Evolutionary conservation across 1,140 invertebrate species (phyloP).

Genomic region (Drosophila willistoni): DNA sequence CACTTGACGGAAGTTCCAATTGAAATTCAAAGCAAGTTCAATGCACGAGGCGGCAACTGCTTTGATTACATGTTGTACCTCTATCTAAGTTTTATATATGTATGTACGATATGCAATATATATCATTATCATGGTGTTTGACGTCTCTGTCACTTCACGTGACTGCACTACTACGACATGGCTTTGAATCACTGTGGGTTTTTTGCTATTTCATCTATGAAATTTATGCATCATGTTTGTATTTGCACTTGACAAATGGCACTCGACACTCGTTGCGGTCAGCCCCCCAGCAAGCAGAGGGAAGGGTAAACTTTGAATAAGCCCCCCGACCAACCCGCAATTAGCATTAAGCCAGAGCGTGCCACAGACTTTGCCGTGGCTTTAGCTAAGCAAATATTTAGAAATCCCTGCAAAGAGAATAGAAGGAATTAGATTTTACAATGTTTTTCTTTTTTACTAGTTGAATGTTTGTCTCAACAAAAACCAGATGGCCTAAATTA

Average conservation of each 20-base stretch:
- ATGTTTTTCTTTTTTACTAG: neutral
- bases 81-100: neutral
- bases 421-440: constrained; percentile 4
- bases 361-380: neutral
- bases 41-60: constrained; percentile 60
- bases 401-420: constrained; percentile 6
- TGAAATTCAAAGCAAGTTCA: constrained; percentile 58
- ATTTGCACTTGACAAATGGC: constrained; percentile 39
- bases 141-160: constrained; percentile 36
- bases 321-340: neutral
- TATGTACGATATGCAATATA: neutral
- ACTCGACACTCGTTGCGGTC: constrained; percentile 26
- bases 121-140: constrained; percentile 29
- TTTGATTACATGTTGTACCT: constrained; percentile 6
- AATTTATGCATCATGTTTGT: constrained; percentile 31
- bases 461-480: neutral
- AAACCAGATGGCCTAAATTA: neutral
- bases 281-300: too few relatives aligned
- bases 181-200: neutral
- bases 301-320: neutral
- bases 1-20: constrained; percentile 48
- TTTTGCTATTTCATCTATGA: constrained; percentile 14
- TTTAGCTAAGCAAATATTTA: constrained; percentile 1
- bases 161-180: constrained; percentile 28
- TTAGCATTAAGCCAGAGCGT: neutral